Evolutionary conservation across 2,888 invertebrate species (phyloP), one percentile per base, ranked within the genome.

Genomic region (Mesopsocus fuscifrons): DNA sequence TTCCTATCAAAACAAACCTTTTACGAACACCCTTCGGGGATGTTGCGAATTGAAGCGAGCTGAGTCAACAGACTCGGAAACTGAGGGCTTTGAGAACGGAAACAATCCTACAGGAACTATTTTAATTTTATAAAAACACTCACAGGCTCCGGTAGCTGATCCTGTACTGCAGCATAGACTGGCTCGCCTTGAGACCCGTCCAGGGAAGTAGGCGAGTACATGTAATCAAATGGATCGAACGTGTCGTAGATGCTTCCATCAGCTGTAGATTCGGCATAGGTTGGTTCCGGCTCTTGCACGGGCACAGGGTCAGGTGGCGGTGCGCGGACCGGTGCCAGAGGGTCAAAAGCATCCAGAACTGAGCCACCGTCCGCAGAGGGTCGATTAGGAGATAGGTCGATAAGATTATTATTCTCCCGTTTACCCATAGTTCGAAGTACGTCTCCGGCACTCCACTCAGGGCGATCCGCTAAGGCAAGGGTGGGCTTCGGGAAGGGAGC

Each of bases 281-380:
- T 23, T 13, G 13, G 8, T 4, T 21, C 8, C 41, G 26, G 44
- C 21, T 15, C 26, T 2, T 34, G 11, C 23, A 9, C 15, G 16
- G 15, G 26, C 32, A 26, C 8, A 23, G 15, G 21, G n/a, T 16
- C 18, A 44, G 17, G 22, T n/a, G 3, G 9, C 33, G 11, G 15
- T 8, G 17, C 16, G 23, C 9, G 8, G 18, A 6, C 41, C 31
- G 3, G 64, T 69, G 54, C 66, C 57, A 88, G 67, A 40, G 88
- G 88, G 70, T 88, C 88, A 60, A 88, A 88, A 48, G 83, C 83
- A 60, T 87, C 84, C 54, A 88, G 63, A 54, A 88, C 77, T 3
- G 38, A 38, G 20, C 13, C 64, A 81, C 81, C 42, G 68, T 70
- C 49, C 71, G 59, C 34, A 34, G 42, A 44, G 6, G 21, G 21